A percentile compares a stretch with the other conserved stretches of the same genome.
phyloP scores from a whole-genome alignment of 2,888 invertebrate genomes.

The Bursaphelenchus okinawaensis region DNA sequence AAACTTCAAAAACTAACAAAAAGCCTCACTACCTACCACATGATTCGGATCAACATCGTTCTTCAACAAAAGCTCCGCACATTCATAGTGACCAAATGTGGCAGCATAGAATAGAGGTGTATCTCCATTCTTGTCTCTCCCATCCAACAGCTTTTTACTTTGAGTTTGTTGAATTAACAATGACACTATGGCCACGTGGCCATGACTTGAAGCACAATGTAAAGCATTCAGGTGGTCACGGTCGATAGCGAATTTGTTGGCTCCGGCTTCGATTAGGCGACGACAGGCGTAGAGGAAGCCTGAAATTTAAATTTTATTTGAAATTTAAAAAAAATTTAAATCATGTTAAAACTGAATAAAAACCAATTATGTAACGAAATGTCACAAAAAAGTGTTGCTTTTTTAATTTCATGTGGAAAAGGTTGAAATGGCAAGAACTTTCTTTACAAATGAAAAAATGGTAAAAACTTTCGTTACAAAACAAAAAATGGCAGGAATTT shows the following conservation, averaged over 20 bases:
- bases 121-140: slow-evolving; percentile 80
- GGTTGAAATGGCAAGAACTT: no score
- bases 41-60: slow-evolving; percentile 81
- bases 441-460: no score
- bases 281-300: slow-evolving; percentile 84
- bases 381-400: background rate
- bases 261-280: slow-evolving; percentile 79
- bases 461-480: no score
- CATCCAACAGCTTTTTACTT: slow-evolving; percentile 18
- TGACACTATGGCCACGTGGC: slow-evolving; percentile 67
- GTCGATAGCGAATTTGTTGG: slow-evolving; percentile 75
- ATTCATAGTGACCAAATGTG: slow-evolving; percentile 88
- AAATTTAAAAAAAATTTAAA: background rate
- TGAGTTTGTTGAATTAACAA: slow-evolving; percentile 2
- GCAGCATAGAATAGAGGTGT: slow-evolving; percentile 93
- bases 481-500: no score
- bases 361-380: background rate
- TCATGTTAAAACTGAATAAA: background rate
- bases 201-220: slow-evolving; percentile 92
- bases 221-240: slow-evolving; percentile 89
- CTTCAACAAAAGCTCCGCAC: slow-evolving; percentile 79
- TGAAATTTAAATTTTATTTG: slow-evolving; percentile 42
- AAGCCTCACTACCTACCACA: slow-evolving; percentile 73
- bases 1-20: no score
- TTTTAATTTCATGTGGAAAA: no score